Percentiles rank a stretch among this genome's conserved stretches.
Conservation (phyloP, 2,113 vertebrate genomes). For the Actenoides lindsayi region DNA sequence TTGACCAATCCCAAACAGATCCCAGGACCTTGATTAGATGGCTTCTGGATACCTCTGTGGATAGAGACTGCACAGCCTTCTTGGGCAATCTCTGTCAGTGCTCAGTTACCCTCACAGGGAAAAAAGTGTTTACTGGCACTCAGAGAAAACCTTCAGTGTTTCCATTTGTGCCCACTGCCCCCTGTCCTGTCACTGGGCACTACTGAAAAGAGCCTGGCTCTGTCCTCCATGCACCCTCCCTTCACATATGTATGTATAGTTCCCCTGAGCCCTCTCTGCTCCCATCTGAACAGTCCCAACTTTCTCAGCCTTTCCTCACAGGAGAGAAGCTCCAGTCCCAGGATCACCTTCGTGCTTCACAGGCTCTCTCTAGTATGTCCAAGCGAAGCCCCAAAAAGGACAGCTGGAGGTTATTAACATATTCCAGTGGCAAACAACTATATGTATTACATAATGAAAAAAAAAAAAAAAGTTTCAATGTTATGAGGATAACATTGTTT, state of each 20-base stretch:
- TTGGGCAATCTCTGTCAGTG: too few species aligned
- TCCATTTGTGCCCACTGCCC: too few species aligned
- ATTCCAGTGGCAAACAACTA: background rate
- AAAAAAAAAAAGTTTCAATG: background rate
- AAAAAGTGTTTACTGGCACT: too few species aligned
- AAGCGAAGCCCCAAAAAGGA: background rate
- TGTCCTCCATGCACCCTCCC: too few species aligned
- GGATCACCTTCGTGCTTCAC: accelerated
- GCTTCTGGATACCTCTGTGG: background rate
- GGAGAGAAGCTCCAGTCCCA: background rate
- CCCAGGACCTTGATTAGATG: background rate
- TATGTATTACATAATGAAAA: background rate
- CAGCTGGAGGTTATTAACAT: background rate
- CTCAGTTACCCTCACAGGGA: too few species aligned
- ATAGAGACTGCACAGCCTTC: too few species aligned
- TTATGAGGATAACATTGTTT: background rate
- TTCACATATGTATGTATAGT: too few species aligned
- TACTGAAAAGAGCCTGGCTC: too few species aligned
- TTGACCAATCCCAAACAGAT: background rate
- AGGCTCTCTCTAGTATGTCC: background rate
- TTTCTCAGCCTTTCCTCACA: background rate
- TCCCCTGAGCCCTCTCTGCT: too few species aligned
- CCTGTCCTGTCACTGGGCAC: too few species aligned
- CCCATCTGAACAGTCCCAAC: too few species aligned
- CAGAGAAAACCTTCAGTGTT: too few species aligned